Percentiles rank a stretch among this genome's conserved stretches.
Conservation (phyloP, 2,888 invertebrate species). For the Carterocephalus palaemon region DNA sequence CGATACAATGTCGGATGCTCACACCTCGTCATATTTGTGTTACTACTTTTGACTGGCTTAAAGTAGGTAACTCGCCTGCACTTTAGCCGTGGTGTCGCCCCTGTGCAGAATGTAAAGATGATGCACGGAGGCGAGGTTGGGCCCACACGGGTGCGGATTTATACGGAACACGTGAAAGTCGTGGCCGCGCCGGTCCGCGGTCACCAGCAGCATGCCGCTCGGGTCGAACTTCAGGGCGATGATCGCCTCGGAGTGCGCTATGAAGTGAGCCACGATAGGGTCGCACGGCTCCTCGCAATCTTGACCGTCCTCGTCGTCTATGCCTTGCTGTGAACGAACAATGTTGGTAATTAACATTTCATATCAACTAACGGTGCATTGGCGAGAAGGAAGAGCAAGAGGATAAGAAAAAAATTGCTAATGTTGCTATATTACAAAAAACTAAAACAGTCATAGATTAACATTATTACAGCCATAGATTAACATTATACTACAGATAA, state of each 20-base stretch:
- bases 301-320: slow-evolving; percentile 76
- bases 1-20: too few relatives aligned
- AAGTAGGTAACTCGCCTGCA: slow-evolving; percentile 76
- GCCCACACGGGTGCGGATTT: slow-evolving; percentile 94
- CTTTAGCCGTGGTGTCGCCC: slow-evolving; percentile 97
- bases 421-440: too few relatives aligned
- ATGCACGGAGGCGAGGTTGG: slow-evolving; percentile 92
- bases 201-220: slow-evolving; percentile 92
- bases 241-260: slow-evolving; percentile 92
- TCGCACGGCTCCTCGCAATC: slow-evolving; percentile 83
- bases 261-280: slow-evolving; percentile 90
- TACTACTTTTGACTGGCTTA: too few relatives aligned
- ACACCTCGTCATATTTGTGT: too few relatives aligned
- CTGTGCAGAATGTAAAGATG: slow-evolving; percentile 97
- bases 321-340: slow-evolving; percentile 44
- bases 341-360: too few relatives aligned
- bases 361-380: too few relatives aligned
- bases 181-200: slow-evolving; percentile 94
- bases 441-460: too few relatives aligned
- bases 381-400: too few relatives aligned
- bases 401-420: too few relatives aligned
- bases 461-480: too few relatives aligned
- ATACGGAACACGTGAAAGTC: slow-evolving; percentile 97
- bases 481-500: too few relatives aligned
- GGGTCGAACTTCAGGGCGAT: slow-evolving; percentile 94